These are phyloP conservation scores for Drosophila kokeensis DNA, from an alignment of 2,888 invertebrate species.

Conservation along the genomic window DNA sequence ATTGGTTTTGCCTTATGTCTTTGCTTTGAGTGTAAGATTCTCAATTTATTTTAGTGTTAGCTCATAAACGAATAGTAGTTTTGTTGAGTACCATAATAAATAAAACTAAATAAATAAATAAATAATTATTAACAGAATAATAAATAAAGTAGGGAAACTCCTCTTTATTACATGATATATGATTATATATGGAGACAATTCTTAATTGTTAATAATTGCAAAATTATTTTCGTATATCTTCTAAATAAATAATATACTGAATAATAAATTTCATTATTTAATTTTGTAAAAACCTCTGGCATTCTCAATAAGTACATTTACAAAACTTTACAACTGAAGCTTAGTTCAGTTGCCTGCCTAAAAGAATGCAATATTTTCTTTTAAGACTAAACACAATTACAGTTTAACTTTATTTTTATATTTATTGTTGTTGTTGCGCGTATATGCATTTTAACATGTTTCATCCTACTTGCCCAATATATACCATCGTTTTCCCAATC, in stretches of 20 bases:
- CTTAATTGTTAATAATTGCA: neutral
- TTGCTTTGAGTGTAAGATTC: constrained; percentile 44
- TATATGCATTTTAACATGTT: neutral
- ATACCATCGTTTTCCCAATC: neutral
- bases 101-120: neutral
- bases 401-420: neutral
- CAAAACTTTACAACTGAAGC: neutral
- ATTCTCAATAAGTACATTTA: neutral
- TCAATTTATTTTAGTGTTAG: neutral
- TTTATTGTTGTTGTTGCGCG: neutral
- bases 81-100: neutral
- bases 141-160: neutral
- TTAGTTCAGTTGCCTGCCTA: neutral
- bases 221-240: neutral
- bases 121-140: neutral
- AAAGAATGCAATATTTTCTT: neutral
- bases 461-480: neutral
- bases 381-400: neutral
- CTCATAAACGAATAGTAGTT: neutral
- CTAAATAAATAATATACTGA: neutral
- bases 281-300: neutral
- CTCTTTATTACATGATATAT: neutral
- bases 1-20: constrained; percentile 60
- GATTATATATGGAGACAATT: neutral
- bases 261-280: neutral